phyloP scores from a whole-genome alignment of 2,113 vertebrate genomes.

The Calypte anna region DNA sequence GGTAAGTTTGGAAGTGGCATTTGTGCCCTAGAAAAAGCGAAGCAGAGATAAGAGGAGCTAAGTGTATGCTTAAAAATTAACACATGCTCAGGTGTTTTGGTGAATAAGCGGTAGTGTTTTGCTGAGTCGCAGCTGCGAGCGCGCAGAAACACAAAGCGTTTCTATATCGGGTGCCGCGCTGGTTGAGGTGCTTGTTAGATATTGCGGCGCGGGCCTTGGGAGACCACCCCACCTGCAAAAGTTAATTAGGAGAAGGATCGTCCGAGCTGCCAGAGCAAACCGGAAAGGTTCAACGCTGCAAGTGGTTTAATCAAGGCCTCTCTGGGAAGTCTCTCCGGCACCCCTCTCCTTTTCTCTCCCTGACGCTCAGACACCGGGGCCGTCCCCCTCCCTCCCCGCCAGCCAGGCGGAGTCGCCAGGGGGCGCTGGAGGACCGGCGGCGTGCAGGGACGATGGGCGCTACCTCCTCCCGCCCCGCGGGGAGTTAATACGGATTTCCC shows the following conservation, averaged over 20 bases:
- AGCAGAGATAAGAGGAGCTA: neutral
- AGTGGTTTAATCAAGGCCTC: neutral
- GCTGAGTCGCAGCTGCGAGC: slow-evolving; percentile 8
- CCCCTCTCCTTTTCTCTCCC: neutral
- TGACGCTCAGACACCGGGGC: neutral
- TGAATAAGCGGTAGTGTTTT: neutral
- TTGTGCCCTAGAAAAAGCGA: neutral
- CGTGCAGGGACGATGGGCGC: neutral
- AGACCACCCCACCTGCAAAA: neutral
- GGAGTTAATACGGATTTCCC: rapidly evolving
- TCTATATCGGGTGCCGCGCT: neutral
- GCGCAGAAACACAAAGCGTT: neutral
- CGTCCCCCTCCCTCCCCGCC: too few species aligned
- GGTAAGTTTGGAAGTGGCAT: neutral
- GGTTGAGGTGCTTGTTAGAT: rapidly evolving
- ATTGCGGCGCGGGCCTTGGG: neutral
- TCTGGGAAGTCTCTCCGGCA: neutral
- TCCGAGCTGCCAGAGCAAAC: neutral
- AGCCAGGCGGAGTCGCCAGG: neutral
- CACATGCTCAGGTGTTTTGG: neutral
- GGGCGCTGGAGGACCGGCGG: neutral
- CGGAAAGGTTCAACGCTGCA: neutral
- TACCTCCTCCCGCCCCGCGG: too few species aligned
- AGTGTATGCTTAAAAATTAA: neutral
- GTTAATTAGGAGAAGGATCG: neutral